Evolutionary conservation across 2,113 vertebrate species (phyloP), one percentile per base, ranked within the genome.

Genomic region (Zapus hudsonius): DNA sequence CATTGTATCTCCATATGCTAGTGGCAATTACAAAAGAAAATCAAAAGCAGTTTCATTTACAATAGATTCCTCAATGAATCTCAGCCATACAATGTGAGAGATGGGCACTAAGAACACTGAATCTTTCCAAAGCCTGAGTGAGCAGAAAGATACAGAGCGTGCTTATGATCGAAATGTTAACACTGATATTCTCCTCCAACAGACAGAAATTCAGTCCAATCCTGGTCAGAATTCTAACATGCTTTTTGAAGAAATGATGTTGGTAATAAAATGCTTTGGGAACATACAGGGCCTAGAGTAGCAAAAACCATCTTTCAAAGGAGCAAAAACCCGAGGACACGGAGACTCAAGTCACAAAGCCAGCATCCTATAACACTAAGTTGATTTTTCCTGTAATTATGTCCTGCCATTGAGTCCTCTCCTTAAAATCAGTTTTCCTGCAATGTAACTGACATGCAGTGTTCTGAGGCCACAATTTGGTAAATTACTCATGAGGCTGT

Each of bases 391-490:
- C 73, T 76, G 33, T 12, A 36, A 7, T 52, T 44, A 16, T 2
- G 29, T 22, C 52, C 52, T n/a, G n/a, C n/a, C 64, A 15, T 12
- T 2, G 7, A 33, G 73, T 64, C 36, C 74, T 69, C 27, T 42
- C 23, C 40, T 19, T 3, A n/a, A 7, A 12, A 27, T 17, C 36
- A 55, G 57, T 36, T 19, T 44, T 38, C 1, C 5, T 27, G 36
- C 47, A 33, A 17, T 8, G 2, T 27, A 2, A 38, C 2, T 13
- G 7, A 29, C 4, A 2, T 0, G 19, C 25, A 27, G 0, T 27
- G 1, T 8, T 36, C 23, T 19, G 7, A 36, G 52, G 4, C 52
- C 23, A 2, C 6, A 2, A 3, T 31, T 69, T 13, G 19, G 31
- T 42, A 2, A 5, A 16, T 52, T 17, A n/a, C 13, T 29, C 17